Conservation (phyloP, 2,113 vertebrate genomes). For the Hassar affinis region DNA sequence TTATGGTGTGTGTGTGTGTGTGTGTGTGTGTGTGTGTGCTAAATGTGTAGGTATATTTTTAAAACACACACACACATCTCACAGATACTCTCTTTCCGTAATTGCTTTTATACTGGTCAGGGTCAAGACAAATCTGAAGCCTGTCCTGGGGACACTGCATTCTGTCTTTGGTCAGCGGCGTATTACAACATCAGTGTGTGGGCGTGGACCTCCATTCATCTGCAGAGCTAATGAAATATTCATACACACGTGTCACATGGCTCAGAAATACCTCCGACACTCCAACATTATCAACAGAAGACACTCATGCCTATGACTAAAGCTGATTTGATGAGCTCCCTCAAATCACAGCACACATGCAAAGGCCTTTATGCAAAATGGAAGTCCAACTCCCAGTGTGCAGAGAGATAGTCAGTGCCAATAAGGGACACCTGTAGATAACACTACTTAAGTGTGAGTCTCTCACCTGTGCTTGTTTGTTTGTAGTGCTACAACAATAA, state of each 20-base stretch:
- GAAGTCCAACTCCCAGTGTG: too few species aligned
- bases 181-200: conserved; percentile 27
- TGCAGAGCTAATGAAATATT: conserved; percentile 44
- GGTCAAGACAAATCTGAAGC: background rate
- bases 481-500: too few species aligned
- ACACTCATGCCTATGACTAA: background rate
- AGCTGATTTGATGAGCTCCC: background rate
- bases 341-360: background rate
- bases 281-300: background rate
- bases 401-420: too few species aligned
- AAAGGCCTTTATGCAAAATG: background rate
- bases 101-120: too few species aligned
- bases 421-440: too few species aligned
- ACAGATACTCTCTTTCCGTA: background rate
- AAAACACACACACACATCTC: background rate
- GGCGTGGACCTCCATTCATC: conserved; percentile 11
- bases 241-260: conserved; percentile 15
- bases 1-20: too few species aligned
- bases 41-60: too few species aligned
- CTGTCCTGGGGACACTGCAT: background rate
- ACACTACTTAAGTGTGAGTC: too few species aligned
- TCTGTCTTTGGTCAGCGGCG: background rate
- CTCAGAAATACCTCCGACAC: conserved; percentile 23
- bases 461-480: too few species aligned
- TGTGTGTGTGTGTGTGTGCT: too few species aligned